Evolutionary conservation across 1,140 invertebrate species (phyloP).

Genomic region (Lineus longissimus): DNA sequence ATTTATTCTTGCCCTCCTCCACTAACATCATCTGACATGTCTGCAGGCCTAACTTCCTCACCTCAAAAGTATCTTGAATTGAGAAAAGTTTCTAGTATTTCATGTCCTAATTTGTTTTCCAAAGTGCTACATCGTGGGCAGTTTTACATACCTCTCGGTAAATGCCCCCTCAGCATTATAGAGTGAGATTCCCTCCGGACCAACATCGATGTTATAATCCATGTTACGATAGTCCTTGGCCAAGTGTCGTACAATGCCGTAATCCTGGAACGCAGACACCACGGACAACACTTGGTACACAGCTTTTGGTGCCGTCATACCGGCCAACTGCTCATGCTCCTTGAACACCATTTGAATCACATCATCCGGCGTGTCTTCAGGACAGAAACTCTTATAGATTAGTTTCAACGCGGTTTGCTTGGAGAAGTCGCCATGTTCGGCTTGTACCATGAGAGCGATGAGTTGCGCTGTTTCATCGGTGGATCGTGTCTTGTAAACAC

Average conservation of each 20-base stretch:
- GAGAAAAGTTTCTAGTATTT: too few relatives aligned
- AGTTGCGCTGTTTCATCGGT: conserved; percentile 65
- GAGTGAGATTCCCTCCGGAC: conserved; percentile 75
- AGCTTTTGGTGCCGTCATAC: conserved; percentile 61
- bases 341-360: conserved; percentile 27
- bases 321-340: conserved; percentile 35
- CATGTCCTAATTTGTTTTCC: too few relatives aligned
- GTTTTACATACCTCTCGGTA: conserved; percentile 44
- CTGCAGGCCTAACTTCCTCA: too few relatives aligned
- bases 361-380: conserved; percentile 9
- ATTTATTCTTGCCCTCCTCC: too few relatives aligned
- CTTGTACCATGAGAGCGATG: conserved; percentile 71
- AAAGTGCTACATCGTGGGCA: too few relatives aligned
- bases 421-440: conserved; percentile 61
- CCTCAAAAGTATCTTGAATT: too few relatives aligned
- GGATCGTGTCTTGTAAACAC: conserved; percentile 58
- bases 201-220: conserved; percentile 63
- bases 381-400: conserved; percentile 8
- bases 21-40: too few relatives aligned
- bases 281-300: conserved; percentile 79
- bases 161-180: conserved; percentile 50
- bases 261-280: conserved; percentile 71
- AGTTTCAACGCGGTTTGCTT: neutral
- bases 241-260: conserved; percentile 79
- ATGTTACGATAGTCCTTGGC: conserved; percentile 55